Base-by-base conservation (phyloP, 2,888 invertebrate genomes). In the Ennomos quercinarius region DNA sequence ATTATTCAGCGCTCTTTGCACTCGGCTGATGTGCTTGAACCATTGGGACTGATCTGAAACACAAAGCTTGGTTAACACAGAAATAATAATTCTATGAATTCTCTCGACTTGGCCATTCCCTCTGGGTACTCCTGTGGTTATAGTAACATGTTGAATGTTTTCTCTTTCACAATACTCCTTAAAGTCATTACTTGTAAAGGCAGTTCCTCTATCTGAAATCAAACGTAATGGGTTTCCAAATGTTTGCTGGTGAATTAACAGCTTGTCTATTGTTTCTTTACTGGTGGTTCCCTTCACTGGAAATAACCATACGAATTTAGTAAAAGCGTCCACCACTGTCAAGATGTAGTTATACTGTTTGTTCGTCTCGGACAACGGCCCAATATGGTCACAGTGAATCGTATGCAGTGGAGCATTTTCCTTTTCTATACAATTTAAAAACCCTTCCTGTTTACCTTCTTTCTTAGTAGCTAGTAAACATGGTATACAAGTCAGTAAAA, bases 381-480 rank as follows among this genome's bases (percentile, higher is more conserved):
- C 66, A 11, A 68, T 12, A 10, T 71, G 71, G 43, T 68, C 71
- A 17, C 49, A 8, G n/a, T 48, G 48, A 2, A 48, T 40, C 11
- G 67, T 71, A 39, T 61, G 38, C 3, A 74, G 34, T 10, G 70
- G 71, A 8, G 40, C 39, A 17, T 48, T 44, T 38, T 39, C 68
- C 34, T 71, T 70, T 0, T 67, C 59, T 8, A 72, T 67, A 0
- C 43, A 47, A 38, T 68, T 57, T 77, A n/a, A n/a, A n/a, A n/a
- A n/a, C n/a, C n/a, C n/a, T n/a, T n/a, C n/a, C n/a, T n/a, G n/a
- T n/a, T n/a, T 76, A 0, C 78, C 77, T 11, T 51, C 53, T 56
- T 83, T 70, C 11, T 47, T 58, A 0, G 46, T 55, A 0, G 68
- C 66, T n/a, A 72, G 34, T 8, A 75, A 3, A 36, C 75, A 77